Evolutionary conservation across 1,140 invertebrate genomes (phyloP), one percentile per base, ranked within the genome.

Genomic region (Lerema accius): DNA sequence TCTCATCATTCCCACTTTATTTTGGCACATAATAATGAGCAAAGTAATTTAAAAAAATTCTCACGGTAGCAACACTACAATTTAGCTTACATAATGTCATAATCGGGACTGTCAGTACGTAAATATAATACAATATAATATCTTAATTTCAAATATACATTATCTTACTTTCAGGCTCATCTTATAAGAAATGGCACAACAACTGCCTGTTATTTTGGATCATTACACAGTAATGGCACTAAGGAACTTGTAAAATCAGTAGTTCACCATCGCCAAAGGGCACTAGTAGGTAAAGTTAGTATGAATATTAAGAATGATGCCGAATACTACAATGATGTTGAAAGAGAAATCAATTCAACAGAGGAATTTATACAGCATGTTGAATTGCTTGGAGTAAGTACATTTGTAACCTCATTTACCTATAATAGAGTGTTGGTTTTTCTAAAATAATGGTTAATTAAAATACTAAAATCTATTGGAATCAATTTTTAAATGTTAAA

Each of bases 221-320:
- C 96, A 0, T 93, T 98, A 9, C 95, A 97, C 79, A 73, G 92
- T 23, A 92, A 96, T 40, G 94, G 95, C n/a, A 94, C 93, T 23
- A 66, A 95, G 37, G 91, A 94, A 61, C 89, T 98, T 13, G 96
- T 94, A 1, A 91, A 96, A 68, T 93, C 93, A 76, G 94, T n/a
- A n/a, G n/a, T n/a, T n/a, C n/a, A n/a, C n/a, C n/a, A n/a, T n/a
- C n/a, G n/a, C n/a, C 97, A 98, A 86, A 93, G 97, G 67, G 96
- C 96, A 11, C 92, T 97, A n/a, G 91, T 98, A 40, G 97, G 97
- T 0, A 98, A 98, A 94, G 94, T 98, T 3, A 97, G 95, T 82
- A 97, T 97, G 94, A 96, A 97, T 76, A 17, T 77, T 5, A 75
- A 80, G 15, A 92, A 92, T 63, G 69, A 81, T 40, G 87, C 91